Percentiles rank a stretch among this genome's conserved stretches.
phyloP scores from a whole-genome alignment of 2,888 invertebrate genomes.

The Teinopalpus imperialis region DNA sequence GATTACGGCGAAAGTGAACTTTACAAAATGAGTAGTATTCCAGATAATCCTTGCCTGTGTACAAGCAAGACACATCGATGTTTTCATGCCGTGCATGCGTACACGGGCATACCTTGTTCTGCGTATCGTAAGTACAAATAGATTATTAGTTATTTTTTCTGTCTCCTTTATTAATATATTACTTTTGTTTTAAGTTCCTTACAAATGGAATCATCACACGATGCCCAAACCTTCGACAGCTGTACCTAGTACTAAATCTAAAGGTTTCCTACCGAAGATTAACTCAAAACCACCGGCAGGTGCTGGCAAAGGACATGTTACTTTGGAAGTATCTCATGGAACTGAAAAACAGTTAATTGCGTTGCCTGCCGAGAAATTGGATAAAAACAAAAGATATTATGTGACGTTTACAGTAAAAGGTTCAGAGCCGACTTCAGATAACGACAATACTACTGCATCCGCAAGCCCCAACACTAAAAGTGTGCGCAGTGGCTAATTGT shows the following conservation, averaged over 20 bases:
- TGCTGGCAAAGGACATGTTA: constrained; percentile 80
- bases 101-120: constrained; percentile 93
- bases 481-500: constrained; percentile 55
- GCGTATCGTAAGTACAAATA: constrained; percentile 88
- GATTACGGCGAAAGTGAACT: constrained; percentile 77
- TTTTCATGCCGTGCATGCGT: constrained; percentile 95
- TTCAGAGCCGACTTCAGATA: constrained; percentile 81
- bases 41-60: constrained; percentile 90
- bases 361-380: constrained; percentile 92
- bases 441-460: constrained; percentile 65
- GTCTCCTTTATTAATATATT: background rate
- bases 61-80: constrained; percentile 94
- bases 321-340: constrained; percentile 92
- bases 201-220: constrained; percentile 88
- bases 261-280: constrained; percentile 87
- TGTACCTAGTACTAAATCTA: constrained; percentile 64
- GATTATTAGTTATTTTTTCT: constrained; percentile 6
- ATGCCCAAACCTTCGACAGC: constrained; percentile 87
- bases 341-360: constrained; percentile 93
- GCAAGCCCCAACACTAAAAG: constrained; percentile 68
- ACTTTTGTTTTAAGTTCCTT: constrained; percentile 85
- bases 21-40: constrained; percentile 84
- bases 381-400: constrained; percentile 94
- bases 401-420: constrained; percentile 96
- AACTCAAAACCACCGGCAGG: constrained; percentile 66